phyloP scores from a whole-genome alignment of 2,888 invertebrate species.

The Leptopilina myrica region DNA sequence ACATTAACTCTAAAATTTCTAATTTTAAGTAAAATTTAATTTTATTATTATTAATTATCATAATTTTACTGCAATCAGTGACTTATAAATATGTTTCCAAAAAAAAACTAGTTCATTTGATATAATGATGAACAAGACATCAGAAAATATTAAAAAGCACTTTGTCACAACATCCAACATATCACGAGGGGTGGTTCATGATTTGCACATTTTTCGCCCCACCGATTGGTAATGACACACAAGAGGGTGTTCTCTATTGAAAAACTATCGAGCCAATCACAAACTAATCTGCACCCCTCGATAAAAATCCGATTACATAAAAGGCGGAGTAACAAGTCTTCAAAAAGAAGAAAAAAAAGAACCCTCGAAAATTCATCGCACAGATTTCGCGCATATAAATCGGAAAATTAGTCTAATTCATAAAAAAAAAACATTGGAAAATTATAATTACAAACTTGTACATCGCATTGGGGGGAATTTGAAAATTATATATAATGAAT shows the following conservation, averaged over 20 bases:
- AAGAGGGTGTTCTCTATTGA: slow-evolving; percentile 18
- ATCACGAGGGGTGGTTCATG: background rate
- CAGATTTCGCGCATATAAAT: background rate
- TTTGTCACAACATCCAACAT: no score
- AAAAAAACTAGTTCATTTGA: no score
- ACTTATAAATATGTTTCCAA: no score
- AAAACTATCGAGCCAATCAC: slow-evolving; percentile 33
- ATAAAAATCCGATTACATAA: slow-evolving; percentile 33
- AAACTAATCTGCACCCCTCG: slow-evolving; percentile 30
- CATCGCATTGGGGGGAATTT: background rate
- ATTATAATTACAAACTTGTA: background rate
- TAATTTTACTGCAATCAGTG: no score
- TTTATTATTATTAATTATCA: no score
- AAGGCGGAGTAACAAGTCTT: slow-evolving; percentile 24
- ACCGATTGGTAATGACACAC: slow-evolving; percentile 15
- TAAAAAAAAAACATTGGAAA: background rate
- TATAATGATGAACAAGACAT: no score
- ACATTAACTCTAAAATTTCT: no score
- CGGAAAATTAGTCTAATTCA: background rate
- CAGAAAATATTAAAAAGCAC: no score
- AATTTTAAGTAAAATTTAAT: no score
- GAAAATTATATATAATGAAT: background rate
- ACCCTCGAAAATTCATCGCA: background rate
- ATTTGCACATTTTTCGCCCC: slow-evolving; percentile 18
- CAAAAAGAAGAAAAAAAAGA: background rate